Evolutionary conservation across 2,113 vertebrate genomes (phyloP).

Genomic region (Oxyura jamaicensis): DNA sequence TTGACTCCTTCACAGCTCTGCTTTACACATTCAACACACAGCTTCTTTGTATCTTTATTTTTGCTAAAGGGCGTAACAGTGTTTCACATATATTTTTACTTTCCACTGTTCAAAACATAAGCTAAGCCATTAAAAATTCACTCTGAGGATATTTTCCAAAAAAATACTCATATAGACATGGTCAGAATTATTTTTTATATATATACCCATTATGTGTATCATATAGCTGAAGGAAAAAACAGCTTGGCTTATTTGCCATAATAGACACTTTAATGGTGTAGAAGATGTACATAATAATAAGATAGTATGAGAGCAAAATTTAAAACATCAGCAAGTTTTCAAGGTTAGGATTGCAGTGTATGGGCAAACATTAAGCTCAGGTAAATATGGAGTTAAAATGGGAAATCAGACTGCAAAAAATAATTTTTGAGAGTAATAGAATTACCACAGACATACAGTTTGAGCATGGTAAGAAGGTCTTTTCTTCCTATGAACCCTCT

Average conservation of each 20-base stretch:
- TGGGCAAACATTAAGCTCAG: not conserved
- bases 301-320: accelerated
- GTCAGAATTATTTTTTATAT: not conserved
- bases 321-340: not conserved
- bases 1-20: not conserved
- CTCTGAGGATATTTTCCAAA: not conserved
- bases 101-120: not conserved
- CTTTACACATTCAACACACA: not conserved
- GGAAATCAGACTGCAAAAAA: not conserved
- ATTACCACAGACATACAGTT: not conserved
- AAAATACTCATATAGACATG: not conserved
- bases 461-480: accelerated
- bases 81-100: not conserved
- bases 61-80: not conserved
- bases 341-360: not conserved
- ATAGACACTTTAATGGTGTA: not conserved
- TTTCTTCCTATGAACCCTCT: not conserved
- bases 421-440: not conserved
- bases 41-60: not conserved
- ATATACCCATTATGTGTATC: not conserved
- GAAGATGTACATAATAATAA: not conserved
- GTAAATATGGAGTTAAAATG: not conserved
- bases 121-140: not conserved
- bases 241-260: not conserved
- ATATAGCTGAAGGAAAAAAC: accelerated